Base-by-base conservation (phyloP, 92 coral and sea anemone genomes). In the Epizoanthus fatuus region DNA sequence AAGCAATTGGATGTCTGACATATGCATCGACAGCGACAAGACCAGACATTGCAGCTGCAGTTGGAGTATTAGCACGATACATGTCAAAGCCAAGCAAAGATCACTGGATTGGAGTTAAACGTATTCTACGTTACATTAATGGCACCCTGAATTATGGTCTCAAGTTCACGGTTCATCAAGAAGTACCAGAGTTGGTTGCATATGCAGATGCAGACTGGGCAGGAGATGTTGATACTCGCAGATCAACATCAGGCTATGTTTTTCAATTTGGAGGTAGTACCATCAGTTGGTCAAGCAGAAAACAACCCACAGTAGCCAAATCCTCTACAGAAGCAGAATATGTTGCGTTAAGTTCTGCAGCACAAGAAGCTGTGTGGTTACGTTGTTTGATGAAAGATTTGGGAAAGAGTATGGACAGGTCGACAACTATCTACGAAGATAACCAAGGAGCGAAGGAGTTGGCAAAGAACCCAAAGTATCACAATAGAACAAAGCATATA, bases 401-500 rank as follows among this genome's bases (percentile, higher is more conserved):
- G 9, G 89, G 86, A 60, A 56, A 57, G 71, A 20, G 49, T 25
- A 13, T 44, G 47, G 75, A 16, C 69, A 19, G n/a, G 29, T 17
- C 80, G 4, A 88, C 89, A 15, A 74, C 10, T 4, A 56, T 88
- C 15, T 71, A 80, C 58, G 91, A 89, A 90, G 96, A 90, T 56
- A 92, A 92, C 62, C 91, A 92, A 67, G 91, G 89, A 51, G 91
- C 91, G 20, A 86, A 45, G 16, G 89, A 90, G 40, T 47, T 93
- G 49, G 80, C 92, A 67, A 92, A 85, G 87, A 88, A 92, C 72
- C 86, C 90, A 16, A 86, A 77, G 71, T 84, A 63, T 22, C 90
- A 89, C 71, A 80, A 67, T 38, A 81, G 95, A 73, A 76, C 95
- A 3, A 88, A 92, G 86, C 90, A 85, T 82, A 88, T 92, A 56